Base-by-base conservation (phyloP, 2,113 vertebrate species). In the Poicephalus gulielmi region DNA sequence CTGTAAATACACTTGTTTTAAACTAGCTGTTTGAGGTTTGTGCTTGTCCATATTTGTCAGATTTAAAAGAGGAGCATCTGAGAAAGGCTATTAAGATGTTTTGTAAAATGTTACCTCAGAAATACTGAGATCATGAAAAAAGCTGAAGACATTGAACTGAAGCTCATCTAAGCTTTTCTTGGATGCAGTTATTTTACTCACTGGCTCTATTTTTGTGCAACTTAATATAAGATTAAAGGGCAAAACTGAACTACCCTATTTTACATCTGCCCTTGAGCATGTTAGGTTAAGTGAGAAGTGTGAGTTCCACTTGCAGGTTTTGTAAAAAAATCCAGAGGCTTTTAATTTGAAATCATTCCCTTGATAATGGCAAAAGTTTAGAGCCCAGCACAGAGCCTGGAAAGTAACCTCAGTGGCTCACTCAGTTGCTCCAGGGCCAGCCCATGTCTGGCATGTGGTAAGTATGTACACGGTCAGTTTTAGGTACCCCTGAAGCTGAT, bases 371-470 rank as follows among this genome's bases (percentile, higher is more conserved):
- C 53, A 90, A 59, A 27, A 17, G 67, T 46, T 80, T 41, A 22
- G 43, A 81, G 59, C 52, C 28, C 39, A n/a, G 7, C 10, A 6
- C 6, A 9, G 5, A 23, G 49, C 44, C 49, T 70, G 44, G 22
- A 37, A 63, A 44, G 30, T 15, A n/a, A 50, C 0, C 2, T 9
- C 13, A 6, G 11, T 0, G 10, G n/a, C 52, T 89, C 16, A 13
- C 9, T 20, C 25, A 39, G 62, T 46, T 1, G 3, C 62, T 52
- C 35, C 27, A 52, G 18, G 0, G 4, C 31, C 57, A 59, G 52
- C 68, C 39, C 1, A 0, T 2, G 24, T 1, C 52, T 60, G 59
- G 82, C 57, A 69, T 0, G 22, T 50, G 78, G 64, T 73, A 17
- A 25, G 37, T n/a, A 52, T 83, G 62, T 7, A 4, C 33, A 33